Base-by-base conservation (phyloP, 2,888 invertebrate species). In the Apotomis turbidana region DNA sequence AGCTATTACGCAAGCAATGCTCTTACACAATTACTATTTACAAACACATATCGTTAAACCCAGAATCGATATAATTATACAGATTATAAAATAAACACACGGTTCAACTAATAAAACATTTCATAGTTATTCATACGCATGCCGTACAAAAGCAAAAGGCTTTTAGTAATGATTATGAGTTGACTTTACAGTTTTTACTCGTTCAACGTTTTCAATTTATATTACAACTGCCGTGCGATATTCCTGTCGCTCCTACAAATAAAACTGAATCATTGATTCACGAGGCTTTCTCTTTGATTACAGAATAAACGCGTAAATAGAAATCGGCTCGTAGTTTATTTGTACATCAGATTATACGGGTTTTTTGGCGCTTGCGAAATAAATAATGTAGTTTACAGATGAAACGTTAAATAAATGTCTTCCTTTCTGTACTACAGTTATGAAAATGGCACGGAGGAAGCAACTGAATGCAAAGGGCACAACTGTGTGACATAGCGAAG, bases 281-380 rank as follows among this genome's bases (percentile, higher is more conserved):
- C 44, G 3, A 66, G 59, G 70, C 70, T 70, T 70, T 70, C 64
- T 64, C 64, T 66, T 66, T 70, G 70, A 70, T 66, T 70, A 59
- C 36, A 60, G 55, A 71, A 66, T 71, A 49, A 71, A 61, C 60
- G 46, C 12, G 54, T 60, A 71, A 66, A 71, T 61, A 71, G 63
- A 46, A 59, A 51, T 36, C 66, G 12, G 54, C n/a, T 36, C 38
- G 54, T 67, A 71, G 27, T 71, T 61, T 67, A 61, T 67, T 71
- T 60, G 60, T 12, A 60, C 52, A 13, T 59, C 44, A 38, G 71
- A 60, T 67, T 66, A 61, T 60, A 41, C 12, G 10, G 15, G 38
- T 58, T 52, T 52, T 68, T 44, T 1, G 13, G 4, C 41, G 5
- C 41, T 52, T 52, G 60, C n/a, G 27, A 64, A 46, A 41, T 58